Evolutionary conservation across 2,113 vertebrate genomes (phyloP).

Genomic region (Nesospiza acunhae): DNA sequence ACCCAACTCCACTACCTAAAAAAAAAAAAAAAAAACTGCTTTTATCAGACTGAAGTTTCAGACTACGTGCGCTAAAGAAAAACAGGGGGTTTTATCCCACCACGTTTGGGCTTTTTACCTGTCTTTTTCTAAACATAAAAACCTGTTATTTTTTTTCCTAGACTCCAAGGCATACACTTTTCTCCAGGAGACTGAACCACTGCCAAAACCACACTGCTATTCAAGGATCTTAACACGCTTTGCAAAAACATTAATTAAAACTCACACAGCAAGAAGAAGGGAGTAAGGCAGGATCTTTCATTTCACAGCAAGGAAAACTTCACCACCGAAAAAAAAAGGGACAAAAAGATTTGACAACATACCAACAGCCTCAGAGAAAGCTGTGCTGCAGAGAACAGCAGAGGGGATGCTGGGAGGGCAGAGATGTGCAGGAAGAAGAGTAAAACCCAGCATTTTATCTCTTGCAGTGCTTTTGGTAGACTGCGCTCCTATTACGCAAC

Average conservation of each 20-base stretch:
- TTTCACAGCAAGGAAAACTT: not conserved
- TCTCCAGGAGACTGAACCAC: constrained; percentile 16
- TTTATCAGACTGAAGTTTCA: not conserved
- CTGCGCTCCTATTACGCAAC: not conserved
- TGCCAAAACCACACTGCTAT: constrained; percentile 16
- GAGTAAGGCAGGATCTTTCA: not conserved
- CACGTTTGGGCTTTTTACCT: not conserved
- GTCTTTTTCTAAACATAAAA: not conserved
- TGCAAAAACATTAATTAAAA: constrained; percentile 49
- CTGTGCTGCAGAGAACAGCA: not conserved
- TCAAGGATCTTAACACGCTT: not conserved
- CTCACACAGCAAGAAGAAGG: not conserved
- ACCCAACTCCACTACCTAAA: not conserved
- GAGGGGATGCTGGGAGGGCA: not conserved
- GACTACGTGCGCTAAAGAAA: not conserved
- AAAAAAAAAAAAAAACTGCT: not conserved
- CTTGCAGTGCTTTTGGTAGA: not conserved
- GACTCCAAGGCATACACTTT: not conserved
- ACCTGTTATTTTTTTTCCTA: not conserved
- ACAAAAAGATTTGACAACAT: not conserved
- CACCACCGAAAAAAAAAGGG: not conserved
- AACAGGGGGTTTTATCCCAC: not conserved
- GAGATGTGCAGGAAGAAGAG: not conserved
- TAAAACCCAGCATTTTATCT: not conserved
- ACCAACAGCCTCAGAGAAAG: not conserved